Evolutionary conservation across 2,888 invertebrate genomes (phyloP).

Genomic region (Rhamphomyia laevipes): DNA sequence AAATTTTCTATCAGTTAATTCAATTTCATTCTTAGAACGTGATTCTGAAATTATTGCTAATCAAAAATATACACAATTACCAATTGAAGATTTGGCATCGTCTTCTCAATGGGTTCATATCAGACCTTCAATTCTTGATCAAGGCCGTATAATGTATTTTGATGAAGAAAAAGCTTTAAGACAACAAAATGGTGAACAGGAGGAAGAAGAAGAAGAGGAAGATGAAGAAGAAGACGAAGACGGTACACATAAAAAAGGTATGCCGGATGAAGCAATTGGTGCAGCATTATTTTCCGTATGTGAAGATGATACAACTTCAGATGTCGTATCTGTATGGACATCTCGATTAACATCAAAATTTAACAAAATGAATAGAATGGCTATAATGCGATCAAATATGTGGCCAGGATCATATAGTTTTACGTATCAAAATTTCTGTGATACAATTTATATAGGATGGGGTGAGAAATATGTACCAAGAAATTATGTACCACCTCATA

Average conservation of each 20-base stretch:
- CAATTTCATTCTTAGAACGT: conserved; percentile 32
- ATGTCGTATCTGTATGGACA: conserved; percentile 53
- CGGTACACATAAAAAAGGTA: conserved; percentile 21
- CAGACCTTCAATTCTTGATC: conserved; percentile 60
- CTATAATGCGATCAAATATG: conserved; percentile 60
- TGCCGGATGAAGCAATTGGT: conserved; percentile 42
- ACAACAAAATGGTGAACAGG: conserved; percentile 20
- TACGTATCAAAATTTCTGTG: conserved; percentile 47
- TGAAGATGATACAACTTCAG: conserved; percentile 19
- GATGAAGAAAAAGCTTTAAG: conserved; percentile 29
- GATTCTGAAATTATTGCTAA: conserved; percentile 47
- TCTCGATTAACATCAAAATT: conserved; percentile 46
- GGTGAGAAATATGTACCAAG: conserved; percentile 59
- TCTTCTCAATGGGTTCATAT: conserved; percentile 79
- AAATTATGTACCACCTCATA: conserved; percentile 59
- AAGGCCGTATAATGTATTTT: conserved; percentile 68
- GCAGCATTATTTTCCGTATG: conserved; percentile 25
- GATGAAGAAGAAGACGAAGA: conserved; percentile 18
- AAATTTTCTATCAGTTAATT: no score
- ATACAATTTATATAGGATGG: conserved; percentile 68
- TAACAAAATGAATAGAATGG: conserved; percentile 51
- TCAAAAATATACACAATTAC: conserved; percentile 57
- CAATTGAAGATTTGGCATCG: conserved; percentile 55
- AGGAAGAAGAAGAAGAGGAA: conserved; percentile 28
- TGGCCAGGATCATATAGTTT: conserved; percentile 85